These are phyloP conservation scores for Taphrorychus bicolor DNA, from an alignment of 2,888 invertebrate species.

Conservation along the genomic window DNA sequence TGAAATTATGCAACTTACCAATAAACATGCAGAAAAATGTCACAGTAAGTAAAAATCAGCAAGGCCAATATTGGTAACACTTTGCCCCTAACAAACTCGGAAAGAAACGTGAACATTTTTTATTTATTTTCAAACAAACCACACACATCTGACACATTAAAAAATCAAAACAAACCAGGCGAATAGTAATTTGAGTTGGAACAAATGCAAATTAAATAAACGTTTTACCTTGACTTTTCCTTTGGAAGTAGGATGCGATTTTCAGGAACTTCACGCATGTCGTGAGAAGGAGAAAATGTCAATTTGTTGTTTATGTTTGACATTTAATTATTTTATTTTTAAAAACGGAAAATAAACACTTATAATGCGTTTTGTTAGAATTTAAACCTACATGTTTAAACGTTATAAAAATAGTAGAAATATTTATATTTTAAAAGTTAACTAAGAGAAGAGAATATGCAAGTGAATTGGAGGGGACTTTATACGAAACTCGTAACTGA, in stretches of 20 bases:
- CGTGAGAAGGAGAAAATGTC: not conserved
- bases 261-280: not conserved
- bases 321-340: no score
- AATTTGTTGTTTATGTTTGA: no score
- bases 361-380: no score
- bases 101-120: slow-evolving; percentile 8
- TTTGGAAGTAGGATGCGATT: not conserved
- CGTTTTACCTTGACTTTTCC: not conserved
- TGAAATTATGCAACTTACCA: slow-evolving; percentile 38
- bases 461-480: no score
- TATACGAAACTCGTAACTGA: no score
- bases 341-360: no score
- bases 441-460: no score
- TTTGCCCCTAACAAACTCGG: slow-evolving; percentile 18
- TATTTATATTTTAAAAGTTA: no score
- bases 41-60: slow-evolving; percentile 27
- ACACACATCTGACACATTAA: no score
- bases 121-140: not conserved
- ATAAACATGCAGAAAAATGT: slow-evolving; percentile 16
- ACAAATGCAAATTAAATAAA: not conserved
- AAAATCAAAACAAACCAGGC: not conserved
- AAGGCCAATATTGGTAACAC: slow-evolving; percentile 23
- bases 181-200: no score
- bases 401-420: no score
- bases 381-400: no score